Evolutionary conservation across 2,888 invertebrate genomes (phyloP).

Genomic region (Protonemura montana): DNA sequence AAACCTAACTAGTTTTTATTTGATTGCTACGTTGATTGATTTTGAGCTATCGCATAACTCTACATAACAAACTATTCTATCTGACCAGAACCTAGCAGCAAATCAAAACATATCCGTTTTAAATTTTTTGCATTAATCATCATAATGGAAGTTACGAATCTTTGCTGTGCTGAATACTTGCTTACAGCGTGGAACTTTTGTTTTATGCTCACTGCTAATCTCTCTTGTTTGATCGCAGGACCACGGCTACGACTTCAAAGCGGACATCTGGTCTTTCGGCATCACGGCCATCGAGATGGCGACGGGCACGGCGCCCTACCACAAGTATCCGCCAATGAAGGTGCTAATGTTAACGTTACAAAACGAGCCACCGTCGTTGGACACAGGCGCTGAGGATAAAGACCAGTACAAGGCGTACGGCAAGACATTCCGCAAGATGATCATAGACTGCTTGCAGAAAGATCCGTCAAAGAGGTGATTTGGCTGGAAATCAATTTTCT

Average conservation of each 20-base stretch:
- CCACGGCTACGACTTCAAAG: conserved; percentile 98
- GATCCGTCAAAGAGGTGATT: conserved; percentile 83
- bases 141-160: background rate
- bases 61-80: no score
- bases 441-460: conserved; percentile 95
- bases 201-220: background rate
- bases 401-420: conserved; percentile 98
- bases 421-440: conserved; percentile 96
- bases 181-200: background rate
- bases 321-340: conserved; percentile 99
- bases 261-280: conserved; percentile 92
- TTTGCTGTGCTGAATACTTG: background rate
- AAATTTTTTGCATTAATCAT: background rate
- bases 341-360: conserved; percentile 97
- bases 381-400: conserved; percentile 93
- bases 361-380: conserved; percentile 96
- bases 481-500: no score
- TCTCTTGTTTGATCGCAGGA: conserved; percentile 64
- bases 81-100: background rate
- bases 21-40: no score
- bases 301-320: conserved; percentile 97
- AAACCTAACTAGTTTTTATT: no score
- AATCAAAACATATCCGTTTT: background rate
- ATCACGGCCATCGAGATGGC: conserved; percentile 99
- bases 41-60: no score